Percentiles rank a stretch among this genome's conserved stretches.
These are phyloP conservation scores for Malurus leucopterus DNA, from an alignment of 2,797 vertebrate genomes.

Conservation along the genomic window DNA sequence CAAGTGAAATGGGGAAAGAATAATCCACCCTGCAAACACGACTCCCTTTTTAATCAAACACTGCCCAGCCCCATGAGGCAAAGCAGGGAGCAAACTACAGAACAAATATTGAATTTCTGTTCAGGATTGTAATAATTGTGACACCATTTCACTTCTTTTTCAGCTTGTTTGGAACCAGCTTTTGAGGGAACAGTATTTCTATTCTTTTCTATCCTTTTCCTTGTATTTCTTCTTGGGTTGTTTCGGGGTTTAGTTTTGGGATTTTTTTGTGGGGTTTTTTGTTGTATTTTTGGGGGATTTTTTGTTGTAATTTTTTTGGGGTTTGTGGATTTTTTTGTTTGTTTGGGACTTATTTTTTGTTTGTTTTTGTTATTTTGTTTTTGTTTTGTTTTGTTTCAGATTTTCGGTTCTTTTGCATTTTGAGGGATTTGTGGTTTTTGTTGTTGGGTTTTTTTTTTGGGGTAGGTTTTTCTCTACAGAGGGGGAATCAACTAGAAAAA, in stretches of 20 bases:
- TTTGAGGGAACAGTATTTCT: not conserved
- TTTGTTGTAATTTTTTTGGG: too few species aligned
- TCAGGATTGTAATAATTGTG: not conserved
- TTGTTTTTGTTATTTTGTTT: too few species aligned
- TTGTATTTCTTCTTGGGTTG: not conserved
- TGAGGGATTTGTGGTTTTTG: not conserved
- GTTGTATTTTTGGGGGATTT: too few species aligned
- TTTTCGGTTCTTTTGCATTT: fast-evolving
- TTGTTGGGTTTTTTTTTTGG: fast-evolving
- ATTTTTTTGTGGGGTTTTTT: not conserved
- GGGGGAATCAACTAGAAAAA: not conserved
- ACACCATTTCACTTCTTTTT: not conserved
- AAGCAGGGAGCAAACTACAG: not conserved
- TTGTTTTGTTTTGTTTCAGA: too few species aligned
- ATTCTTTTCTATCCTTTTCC: not conserved
- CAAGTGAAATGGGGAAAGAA: not conserved
- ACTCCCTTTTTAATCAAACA: not conserved
- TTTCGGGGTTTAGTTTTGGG: not conserved
- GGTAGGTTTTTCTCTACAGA: not conserved
- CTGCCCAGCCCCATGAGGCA: not conserved
- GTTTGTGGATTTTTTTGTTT: too few species aligned
- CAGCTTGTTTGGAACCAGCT: not conserved
- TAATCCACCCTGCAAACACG: not conserved
- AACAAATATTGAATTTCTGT: conserved; percentile 2
- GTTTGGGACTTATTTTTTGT: too few species aligned